Conservation (phyloP, 2,888 invertebrate genomes). For the Rhabditoides inermis region DNA sequence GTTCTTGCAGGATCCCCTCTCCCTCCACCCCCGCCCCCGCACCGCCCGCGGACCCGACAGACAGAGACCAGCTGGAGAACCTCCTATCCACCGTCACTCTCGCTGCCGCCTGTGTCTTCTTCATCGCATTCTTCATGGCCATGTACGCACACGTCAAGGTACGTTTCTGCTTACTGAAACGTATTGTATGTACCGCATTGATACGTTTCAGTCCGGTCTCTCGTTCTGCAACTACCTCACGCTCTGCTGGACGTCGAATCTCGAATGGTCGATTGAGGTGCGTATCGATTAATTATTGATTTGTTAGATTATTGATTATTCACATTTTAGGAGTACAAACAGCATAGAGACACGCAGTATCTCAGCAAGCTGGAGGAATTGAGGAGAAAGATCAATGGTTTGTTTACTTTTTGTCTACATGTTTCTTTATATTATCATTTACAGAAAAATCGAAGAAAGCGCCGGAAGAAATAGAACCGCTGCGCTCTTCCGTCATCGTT, state of each 20-base stretch:
- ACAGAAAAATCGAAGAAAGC: slow-evolving; percentile 35
- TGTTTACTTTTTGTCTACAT: not conserved
- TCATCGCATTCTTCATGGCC: slow-evolving; percentile 59
- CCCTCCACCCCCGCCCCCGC: no score
- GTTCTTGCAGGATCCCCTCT: no score
- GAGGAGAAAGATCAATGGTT: slow-evolving; percentile 32
- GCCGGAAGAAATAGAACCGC: slow-evolving; percentile 31
- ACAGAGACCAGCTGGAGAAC: slow-evolving; percentile 21
- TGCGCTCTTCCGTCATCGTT: slow-evolving; percentile 31
- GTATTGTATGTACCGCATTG: not conserved
- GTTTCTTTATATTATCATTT: slow-evolving; percentile 9
- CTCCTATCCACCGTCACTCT: slow-evolving; percentile 56
- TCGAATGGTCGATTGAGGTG: slow-evolving; percentile 40
- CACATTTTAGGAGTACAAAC: slow-evolving; percentile 37
- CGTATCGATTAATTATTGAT: no score
- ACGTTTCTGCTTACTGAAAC: not conserved
- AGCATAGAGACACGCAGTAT: slow-evolving; percentile 31
- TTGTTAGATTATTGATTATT: no score
- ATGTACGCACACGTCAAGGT: slow-evolving; percentile 60
- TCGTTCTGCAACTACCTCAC: slow-evolving; percentile 31
- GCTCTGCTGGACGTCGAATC: slow-evolving; percentile 37
- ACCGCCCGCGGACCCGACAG: no score
- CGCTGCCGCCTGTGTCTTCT: slow-evolving; percentile 58
- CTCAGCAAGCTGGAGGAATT: slow-evolving; percentile 32
- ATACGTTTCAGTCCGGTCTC: slow-evolving; percentile 26